phyloP scores from a whole-genome alignment of 2,888 invertebrate species.

The Machimus atricapillus region DNA sequence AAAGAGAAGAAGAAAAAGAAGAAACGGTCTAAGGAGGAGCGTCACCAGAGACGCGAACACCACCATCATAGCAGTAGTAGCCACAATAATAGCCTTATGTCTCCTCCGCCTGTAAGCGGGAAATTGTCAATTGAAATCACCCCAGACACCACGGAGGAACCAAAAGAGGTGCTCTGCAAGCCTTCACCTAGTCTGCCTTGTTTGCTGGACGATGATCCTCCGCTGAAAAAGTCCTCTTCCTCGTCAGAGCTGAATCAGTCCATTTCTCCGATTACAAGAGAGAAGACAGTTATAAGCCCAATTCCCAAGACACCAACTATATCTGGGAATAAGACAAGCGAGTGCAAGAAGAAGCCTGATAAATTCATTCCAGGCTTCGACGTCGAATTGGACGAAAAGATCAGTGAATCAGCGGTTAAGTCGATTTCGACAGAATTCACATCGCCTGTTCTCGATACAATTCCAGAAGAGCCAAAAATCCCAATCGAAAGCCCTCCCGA shows the following conservation, averaged over 20 bases:
- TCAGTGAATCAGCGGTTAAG: slow-evolving; percentile 82
- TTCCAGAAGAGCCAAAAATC: slow-evolving; percentile 60
- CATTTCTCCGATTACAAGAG: slow-evolving; percentile 56
- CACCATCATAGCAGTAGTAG: slow-evolving; percentile 65
- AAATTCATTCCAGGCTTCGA: slow-evolving; percentile 74
- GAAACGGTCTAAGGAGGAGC: slow-evolving; percentile 82
- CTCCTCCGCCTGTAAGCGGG: slow-evolving; percentile 53
- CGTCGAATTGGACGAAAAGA: slow-evolving; percentile 71
- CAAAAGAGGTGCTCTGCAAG: slow-evolving; percentile 54
- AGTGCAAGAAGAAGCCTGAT: slow-evolving; percentile 65
- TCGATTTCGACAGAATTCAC: slow-evolving; percentile 73
- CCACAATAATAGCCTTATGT: slow-evolving; percentile 49
- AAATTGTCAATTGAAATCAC: slow-evolving; percentile 57
- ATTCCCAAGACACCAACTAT: slow-evolving; percentile 66
- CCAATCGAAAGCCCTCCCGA: slow-evolving; percentile 60
- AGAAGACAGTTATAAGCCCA: slow-evolving; percentile 64
- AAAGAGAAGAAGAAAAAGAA: slow-evolving; percentile 86
- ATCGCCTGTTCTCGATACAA: slow-evolving; percentile 58
- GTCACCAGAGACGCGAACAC: slow-evolving; percentile 72
- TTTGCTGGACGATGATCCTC: slow-evolving; percentile 68
- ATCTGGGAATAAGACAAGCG: slow-evolving; percentile 11
- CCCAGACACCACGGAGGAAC: slow-evolving; percentile 50
- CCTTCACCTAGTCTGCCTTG: slow-evolving; percentile 71
- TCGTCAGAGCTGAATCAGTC: slow-evolving; percentile 43
- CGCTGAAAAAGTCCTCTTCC: slow-evolving; percentile 35